Evolutionary conservation across 2,888 invertebrate species (phyloP).

Genomic region (Eubasilissa splendida): DNA sequence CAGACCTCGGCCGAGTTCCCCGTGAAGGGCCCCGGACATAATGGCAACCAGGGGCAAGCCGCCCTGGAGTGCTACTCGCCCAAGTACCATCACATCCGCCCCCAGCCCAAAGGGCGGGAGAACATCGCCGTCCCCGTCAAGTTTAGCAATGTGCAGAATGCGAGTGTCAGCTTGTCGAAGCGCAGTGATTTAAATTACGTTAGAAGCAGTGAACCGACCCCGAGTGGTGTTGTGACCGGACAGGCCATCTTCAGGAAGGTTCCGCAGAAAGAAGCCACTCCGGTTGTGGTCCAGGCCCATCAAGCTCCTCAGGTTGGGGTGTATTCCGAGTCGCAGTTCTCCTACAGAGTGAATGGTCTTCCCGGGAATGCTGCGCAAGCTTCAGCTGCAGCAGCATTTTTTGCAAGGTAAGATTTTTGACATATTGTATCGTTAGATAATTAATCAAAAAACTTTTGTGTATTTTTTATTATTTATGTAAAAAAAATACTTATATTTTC

Average conservation of each 20-base stretch:
- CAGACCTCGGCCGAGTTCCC: constrained; percentile 42
- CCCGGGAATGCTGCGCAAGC: constrained; percentile 58
- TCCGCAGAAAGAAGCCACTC: constrained; percentile 32
- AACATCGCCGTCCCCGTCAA: constrained; percentile 15
- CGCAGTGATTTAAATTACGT: constrained; percentile 44
- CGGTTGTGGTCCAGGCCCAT: constrained; percentile 29
- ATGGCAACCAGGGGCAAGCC: constrained; percentile 48
- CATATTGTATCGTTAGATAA: neutral
- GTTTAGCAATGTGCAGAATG: constrained; percentile 25
- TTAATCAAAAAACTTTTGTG: neutral
- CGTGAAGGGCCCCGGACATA: constrained; percentile 38
- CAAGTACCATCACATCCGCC: constrained; percentile 70
- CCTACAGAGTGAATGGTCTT: constrained; percentile 54
- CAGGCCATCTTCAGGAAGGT: constrained; percentile 35
- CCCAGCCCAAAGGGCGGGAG: constrained; percentile 60
- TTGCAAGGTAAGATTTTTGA: constrained; percentile 55
- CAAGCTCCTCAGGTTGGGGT: constrained; percentile 39
- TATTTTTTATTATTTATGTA: too few species aligned
- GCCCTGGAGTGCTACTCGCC: constrained; percentile 71
- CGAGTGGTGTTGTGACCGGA: constrained; percentile 17
- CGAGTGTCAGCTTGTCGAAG: constrained; percentile 33
- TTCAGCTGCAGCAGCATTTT: constrained; percentile 58
- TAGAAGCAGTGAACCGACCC: constrained; percentile 40
- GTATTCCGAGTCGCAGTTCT: constrained; percentile 54
- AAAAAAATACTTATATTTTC: too few species aligned